These are phyloP conservation scores for Phymatocera aterrima DNA, from an alignment of 2,888 invertebrate genomes.

Conservation along the genomic window DNA sequence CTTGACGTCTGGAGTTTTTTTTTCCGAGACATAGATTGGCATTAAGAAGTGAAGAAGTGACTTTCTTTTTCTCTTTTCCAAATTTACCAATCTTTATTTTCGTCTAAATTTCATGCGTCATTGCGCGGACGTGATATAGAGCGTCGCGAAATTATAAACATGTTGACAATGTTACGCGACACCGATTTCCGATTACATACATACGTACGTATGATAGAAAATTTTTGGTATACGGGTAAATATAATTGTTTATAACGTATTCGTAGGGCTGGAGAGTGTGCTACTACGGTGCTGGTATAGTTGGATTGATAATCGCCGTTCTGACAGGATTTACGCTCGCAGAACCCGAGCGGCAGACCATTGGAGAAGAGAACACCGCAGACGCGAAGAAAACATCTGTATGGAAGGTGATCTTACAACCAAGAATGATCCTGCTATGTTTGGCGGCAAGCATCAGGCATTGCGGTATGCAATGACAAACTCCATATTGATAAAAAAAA, in stretches of 20 bases:
- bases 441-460: slow-evolving; percentile 93
- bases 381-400: slow-evolving; percentile 78
- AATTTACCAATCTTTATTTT: not conserved
- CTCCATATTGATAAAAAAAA: not conserved
- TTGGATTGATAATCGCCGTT: slow-evolving; percentile 84
- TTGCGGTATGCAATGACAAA: slow-evolving; percentile 79
- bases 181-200: not conserved
- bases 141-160: too few species aligned
- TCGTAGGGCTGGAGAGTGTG: slow-evolving; percentile 89
- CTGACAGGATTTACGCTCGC: slow-evolving; percentile 85
- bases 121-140: not conserved
- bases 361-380: slow-evolving; percentile 80
- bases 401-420: slow-evolving; percentile 87
- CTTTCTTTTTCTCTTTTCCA: not conserved
- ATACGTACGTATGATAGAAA: too few species aligned
- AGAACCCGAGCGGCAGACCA: slow-evolving; percentile 86
- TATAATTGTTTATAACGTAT: too few species aligned
- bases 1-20: too few species aligned
- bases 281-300: slow-evolving; percentile 87
- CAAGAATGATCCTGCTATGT: slow-evolving; percentile 87
- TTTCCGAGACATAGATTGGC: too few species aligned
- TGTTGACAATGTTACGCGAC: not conserved
- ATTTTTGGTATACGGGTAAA: too few species aligned
- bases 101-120: not conserved
- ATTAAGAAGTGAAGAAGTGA: too few species aligned